phyloP scores from a whole-genome alignment of 2,113 vertebrate genomes.

The Hippolais icterina region DNA sequence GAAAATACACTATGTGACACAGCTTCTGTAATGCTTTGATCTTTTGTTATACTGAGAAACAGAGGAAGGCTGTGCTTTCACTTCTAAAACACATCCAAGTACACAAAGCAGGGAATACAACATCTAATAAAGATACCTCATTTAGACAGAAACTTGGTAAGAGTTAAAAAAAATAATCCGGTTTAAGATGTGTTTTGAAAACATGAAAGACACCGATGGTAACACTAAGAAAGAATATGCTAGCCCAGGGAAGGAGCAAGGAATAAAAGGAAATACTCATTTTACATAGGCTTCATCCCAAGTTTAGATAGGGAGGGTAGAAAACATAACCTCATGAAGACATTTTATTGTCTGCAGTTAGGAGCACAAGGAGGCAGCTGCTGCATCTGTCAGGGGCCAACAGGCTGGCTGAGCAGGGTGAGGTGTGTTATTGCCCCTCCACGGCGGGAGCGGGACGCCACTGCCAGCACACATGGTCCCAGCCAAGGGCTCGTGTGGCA shows the following conservation, averaged over 20 bases:
- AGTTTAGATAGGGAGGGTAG: not conserved
- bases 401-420: not conserved
- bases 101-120: not conserved
- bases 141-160: not conserved
- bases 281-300: not conserved
- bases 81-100: not conserved
- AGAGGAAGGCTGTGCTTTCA: not conserved
- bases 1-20: not conserved
- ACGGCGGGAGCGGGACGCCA: accelerated
- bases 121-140: not conserved
- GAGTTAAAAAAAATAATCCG: not conserved
- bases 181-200: not conserved
- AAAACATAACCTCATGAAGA: not conserved
- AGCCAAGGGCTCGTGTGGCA: not conserved
- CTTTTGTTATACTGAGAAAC: not conserved
- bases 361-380: not conserved
- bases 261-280: not conserved
- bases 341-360: not conserved
- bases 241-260: not conserved
- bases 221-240: not conserved
- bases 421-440: not conserved
- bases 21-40: not conserved
- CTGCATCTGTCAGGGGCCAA: accelerated
- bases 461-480: accelerated
- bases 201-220: not conserved